phyloP scores from a whole-genome alignment of 2,797 vertebrate genomes.

The Heterohyrax brucei region DNA sequence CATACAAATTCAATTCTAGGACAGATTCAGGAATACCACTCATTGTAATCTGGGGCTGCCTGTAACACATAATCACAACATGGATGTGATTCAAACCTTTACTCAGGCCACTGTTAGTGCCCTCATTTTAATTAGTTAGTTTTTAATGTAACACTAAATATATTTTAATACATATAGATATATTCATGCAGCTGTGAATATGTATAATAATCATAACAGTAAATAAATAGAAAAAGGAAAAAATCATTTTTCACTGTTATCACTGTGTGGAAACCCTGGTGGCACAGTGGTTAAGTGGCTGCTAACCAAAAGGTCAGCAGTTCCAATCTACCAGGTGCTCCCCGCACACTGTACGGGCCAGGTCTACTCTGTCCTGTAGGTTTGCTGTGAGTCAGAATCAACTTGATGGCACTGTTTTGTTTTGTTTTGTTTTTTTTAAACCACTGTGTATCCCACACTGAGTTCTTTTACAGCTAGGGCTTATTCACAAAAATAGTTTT shows the following conservation, averaged over 20 bases:
- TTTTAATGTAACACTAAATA: constrained; percentile 37
- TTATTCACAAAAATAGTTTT: constrained; percentile 28
- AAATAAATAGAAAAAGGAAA: constrained; percentile 44
- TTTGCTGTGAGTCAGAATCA: too few relatives aligned
- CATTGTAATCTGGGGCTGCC: too few relatives aligned
- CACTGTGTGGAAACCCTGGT: neutral
- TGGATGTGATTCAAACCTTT: neutral
- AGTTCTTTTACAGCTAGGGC: neutral
- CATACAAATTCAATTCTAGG: too few relatives aligned
- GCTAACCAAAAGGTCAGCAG: too few relatives aligned
- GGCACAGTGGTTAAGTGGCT: too few relatives aligned
- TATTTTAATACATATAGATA: constrained; percentile 21
- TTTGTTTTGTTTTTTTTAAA: too few relatives aligned
- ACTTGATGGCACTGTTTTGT: too few relatives aligned
- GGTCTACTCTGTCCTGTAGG: too few relatives aligned
- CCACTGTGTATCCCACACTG: neutral
- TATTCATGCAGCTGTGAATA: neutral
- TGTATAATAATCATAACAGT: constrained; percentile 34
- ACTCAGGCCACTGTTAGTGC: neutral
- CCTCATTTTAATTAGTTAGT: constrained; percentile 1
- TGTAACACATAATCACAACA: too few relatives aligned
- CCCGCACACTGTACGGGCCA: too few relatives aligned
- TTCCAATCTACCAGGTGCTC: too few relatives aligned
- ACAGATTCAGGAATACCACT: too few relatives aligned
- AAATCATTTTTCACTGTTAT: constrained; percentile 8